Base-by-base conservation (phyloP, 1,140 invertebrate species). In the Acyrthosiphon pisum region DNA sequence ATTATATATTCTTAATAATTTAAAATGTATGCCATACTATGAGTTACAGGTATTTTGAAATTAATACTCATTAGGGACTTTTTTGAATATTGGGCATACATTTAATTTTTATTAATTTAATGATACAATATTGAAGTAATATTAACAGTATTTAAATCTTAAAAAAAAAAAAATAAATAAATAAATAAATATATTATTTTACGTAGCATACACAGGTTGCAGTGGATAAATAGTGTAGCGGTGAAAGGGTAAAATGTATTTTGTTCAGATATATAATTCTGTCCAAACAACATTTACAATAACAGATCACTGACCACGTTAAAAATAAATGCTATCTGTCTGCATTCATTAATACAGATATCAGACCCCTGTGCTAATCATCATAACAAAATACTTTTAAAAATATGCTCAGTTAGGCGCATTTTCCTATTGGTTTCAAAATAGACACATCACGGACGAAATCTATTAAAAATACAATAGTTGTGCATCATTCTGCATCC, bases 401-500 rank as follows among this genome's bases (percentile, higher is more conserved):
- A 30, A 76, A 81, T 76, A 50, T 18, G 11, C 90, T 81, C 90
- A 91, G 90, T 22, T 11, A 50, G 0, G 90, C 68, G 90, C 8
- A n/a, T 46, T 37, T 76, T 91, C 60, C 90, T 91, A 91, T 91
- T 91, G n/a, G 30, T 91, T 46, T 68, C 11, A 76, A 91, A 76
- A 81, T 30, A 48, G 30, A 76, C 56, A 35, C 68, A 81, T 81
- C 90, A 91, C 90, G 2, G 90, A 91, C 18, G n/a, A 26, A 46
- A 91, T 35, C 44, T 6, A 81, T 23, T 76, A 23, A 91, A 91
- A 68, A 68, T 30, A 6, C 56, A 91, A 91, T 35, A 91, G 90
- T 91, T 91, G 60, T 68, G 90, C 90, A 91, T 91, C 90, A 91
- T 91, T 91, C 8, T 91, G 68, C 90, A 91, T 81, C 90, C 90